These are phyloP conservation scores for Caerostris extrusa DNA, from an alignment of 1,140 invertebrate species.

Conservation along the genomic window DNA sequence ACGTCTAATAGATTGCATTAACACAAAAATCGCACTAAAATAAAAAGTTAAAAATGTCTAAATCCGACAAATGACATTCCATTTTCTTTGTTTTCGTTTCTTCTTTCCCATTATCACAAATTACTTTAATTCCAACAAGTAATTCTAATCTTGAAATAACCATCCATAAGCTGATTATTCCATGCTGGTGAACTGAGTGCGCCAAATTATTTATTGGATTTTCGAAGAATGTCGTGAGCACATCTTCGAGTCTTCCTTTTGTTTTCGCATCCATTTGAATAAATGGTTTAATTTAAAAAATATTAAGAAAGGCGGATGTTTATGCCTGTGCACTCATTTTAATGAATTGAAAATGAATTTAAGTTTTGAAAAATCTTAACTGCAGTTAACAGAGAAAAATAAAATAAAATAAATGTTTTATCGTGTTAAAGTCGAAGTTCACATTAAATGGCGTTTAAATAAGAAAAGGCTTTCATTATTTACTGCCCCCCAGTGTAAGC, in stretches of 20 bases:
- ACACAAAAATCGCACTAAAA: background rate
- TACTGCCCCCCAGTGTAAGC: background rate
- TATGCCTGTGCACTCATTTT: background rate
- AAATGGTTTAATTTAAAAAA: background rate
- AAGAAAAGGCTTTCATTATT: background rate
- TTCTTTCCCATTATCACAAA: background rate
- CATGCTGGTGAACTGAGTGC: background rate
- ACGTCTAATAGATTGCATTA: background rate
- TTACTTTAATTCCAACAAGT: slow-evolving; percentile 1
- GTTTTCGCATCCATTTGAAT: background rate
- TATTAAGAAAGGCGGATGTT: background rate
- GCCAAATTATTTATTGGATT: background rate
- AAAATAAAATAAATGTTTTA: background rate
- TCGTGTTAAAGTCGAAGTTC: background rate
- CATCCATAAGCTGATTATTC: slow-evolving; percentile 2
- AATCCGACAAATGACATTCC: background rate
- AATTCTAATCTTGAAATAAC: background rate
- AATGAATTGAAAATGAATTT: background rate
- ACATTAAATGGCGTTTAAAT: slow-evolving; percentile 3
- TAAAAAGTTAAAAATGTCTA: background rate
- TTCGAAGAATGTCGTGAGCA: background rate
- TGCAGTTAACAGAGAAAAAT: background rate
- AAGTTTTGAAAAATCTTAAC: background rate
- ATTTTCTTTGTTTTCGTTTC: background rate
- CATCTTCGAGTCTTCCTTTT: background rate